Percentiles rank a stretch among this genome's conserved stretches.
Evolutionary conservation across 2,797 vertebrate genomes (phyloP).

Genomic region (Tauraco hartlaubi): DNA sequence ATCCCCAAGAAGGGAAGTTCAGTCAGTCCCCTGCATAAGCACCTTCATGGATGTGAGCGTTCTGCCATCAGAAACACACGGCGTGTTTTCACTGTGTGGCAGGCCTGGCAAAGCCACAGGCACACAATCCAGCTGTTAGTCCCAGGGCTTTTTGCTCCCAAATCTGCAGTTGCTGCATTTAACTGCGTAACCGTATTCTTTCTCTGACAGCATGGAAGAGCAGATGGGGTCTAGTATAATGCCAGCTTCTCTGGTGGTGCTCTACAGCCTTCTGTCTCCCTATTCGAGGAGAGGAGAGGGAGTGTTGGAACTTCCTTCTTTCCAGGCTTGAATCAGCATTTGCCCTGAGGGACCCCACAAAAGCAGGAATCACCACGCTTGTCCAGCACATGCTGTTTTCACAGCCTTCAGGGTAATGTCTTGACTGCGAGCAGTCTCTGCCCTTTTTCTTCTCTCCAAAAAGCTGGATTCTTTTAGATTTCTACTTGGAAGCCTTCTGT

Average conservation of each 20-base stretch:
- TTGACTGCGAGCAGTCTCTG: background rate
- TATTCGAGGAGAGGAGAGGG: background rate
- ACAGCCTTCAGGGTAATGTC: background rate
- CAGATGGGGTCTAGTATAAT: background rate
- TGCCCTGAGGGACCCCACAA: background rate
- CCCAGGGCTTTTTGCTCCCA: background rate
- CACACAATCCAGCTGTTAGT: background rate
- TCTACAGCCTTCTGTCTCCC: conserved; percentile 37
- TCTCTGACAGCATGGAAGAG: conserved; percentile 7
- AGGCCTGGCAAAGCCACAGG: background rate
- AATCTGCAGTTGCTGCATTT: background rate
- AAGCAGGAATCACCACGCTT: background rate
- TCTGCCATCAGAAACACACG: fast-evolving
- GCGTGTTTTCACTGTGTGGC: background rate
- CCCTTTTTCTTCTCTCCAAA: background rate
- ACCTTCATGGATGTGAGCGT: fast-evolving
- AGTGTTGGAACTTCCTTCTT: background rate
- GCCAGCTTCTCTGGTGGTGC: conserved; percentile 33
- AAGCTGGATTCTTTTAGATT: background rate
- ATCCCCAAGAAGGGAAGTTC: background rate
- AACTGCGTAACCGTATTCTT: background rate
- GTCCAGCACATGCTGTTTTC: background rate
- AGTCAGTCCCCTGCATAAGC: background rate
- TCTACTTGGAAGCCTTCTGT: background rate
- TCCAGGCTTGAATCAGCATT: background rate